Base-by-base conservation (phyloP, 2,113 vertebrate species). In the Gorilla gorilla region DNA sequence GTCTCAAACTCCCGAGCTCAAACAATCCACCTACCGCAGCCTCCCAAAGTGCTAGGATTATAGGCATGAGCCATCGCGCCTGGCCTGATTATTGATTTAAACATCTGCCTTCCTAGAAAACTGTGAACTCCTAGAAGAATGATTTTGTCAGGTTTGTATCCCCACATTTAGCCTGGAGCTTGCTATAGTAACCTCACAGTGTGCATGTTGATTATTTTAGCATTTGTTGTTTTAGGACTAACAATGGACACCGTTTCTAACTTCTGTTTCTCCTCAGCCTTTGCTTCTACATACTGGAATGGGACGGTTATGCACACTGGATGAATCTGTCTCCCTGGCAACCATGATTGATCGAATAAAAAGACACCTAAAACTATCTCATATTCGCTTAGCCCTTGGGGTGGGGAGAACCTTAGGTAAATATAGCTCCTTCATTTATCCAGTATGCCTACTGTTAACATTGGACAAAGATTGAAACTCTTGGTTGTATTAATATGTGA, bases 301-400 rank as follows among this genome's bases (percentile, higher is more conserved):
- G 98, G 99, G 99, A 16, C 99, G 99, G 18, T 97, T 99, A 22
- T 99, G 99, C 94, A 98, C 98, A 6, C 98, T 99, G 98, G 97
- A 98, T 0, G 95, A 99, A 90, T 97, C 99, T 0, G 97, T 99
- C 75, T 98, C 99, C 23, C 76, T 99, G 93, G 97, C 98, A 50
- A 97, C 97, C 68, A 94, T 99, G 4, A 96, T 99, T 3, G 97
- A 99, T 72, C 99, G 98, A 72, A 98, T 99, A 97, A 99, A 99
- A 97, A 98, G 95, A 8, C 99, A 99, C 98, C 98, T 99, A 43
- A 98, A 98, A 82, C 96, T 99, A 38, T 89, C 96, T 72, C 98
- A 99, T 48, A 13, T 99, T 80, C 99, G 99, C 38, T 97, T 99
- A 79, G 99, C 99, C 4, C 12, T 99, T 76, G 99, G 99, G 68